Base-by-base conservation (phyloP, 2,797 vertebrate genomes). In the Spea hammondii region DNA sequence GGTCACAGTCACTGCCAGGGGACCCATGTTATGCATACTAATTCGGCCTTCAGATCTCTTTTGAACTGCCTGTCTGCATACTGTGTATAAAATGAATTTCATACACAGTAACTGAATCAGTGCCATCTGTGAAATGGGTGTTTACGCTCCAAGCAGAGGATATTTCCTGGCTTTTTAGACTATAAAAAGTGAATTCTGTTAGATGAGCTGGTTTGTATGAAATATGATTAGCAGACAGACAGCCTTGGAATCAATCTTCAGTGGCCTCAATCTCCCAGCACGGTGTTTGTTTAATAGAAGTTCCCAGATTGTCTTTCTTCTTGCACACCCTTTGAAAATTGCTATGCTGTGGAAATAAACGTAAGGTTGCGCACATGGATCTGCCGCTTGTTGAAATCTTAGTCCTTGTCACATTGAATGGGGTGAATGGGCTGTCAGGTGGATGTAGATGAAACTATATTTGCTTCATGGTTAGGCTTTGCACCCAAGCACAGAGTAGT, bases 41-140 rank as follows among this genome's bases (percentile, higher is more conserved):
- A 82, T 77, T 64, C 53, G 69, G 70, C 74, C 79, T 82, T 86
- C 72, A 55, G 75, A 86, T 86, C 67, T 84, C 54, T 86, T 87
- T 83, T 78, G 82, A 85, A 74, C 79, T 77, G 17, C n/a, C 77
- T 83, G 79, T 0, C 6, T 50, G 82, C 83, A 8, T 79, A 72
- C 84, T 73, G 82, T 7, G 1, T 51, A 79, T 73, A 65, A 76
- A 12, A 71, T 78, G 82, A 13, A 70, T 51, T 70, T 70, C 78
- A 76, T 73, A 70, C 67, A 0, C 50, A 77, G 60, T 70, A 54
- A 69, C 77, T 83, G 49, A 75, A 59, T 72, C 49, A 8, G 84
- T 82, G 81, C 83, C 83, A 66, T 83, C 76, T 86, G 75, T 85
- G 12, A 59, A 0, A 68, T 55, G 83, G 69, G 74, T 73, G 67